Percentiles rank a stretch among this genome's conserved stretches.
Conservation (phyloP, 2,113 vertebrate species). For the Sorex araneus region DNA sequence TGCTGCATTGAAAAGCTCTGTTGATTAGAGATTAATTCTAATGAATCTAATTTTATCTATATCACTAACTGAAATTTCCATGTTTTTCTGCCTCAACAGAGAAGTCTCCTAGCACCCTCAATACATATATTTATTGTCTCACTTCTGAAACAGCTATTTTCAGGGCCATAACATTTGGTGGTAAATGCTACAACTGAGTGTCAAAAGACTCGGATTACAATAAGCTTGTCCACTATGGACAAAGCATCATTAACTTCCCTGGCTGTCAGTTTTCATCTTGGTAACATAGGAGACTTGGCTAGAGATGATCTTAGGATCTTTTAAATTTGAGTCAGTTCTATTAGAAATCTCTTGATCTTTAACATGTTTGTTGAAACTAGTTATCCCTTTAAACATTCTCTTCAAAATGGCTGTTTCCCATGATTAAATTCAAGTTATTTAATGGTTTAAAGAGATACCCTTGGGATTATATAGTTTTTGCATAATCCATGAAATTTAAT, state of each 20-base stretch:
- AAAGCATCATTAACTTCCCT: slow-evolving; percentile 19
- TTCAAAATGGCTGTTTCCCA: background rate
- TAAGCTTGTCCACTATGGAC: background rate
- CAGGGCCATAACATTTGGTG: background rate
- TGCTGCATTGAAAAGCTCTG: slow-evolving; percentile 20
- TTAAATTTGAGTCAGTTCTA: slow-evolving; percentile 6
- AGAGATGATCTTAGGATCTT: slow-evolving; percentile 10
- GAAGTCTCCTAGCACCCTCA: background rate
- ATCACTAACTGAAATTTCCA: background rate
- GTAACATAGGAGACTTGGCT: slow-evolving; percentile 12
- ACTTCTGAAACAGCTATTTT: background rate
- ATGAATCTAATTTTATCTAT: slow-evolving; percentile 54
- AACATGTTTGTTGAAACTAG: background rate
- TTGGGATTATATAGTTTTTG: slow-evolving; percentile 40
- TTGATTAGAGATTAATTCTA: slow-evolving; percentile 46
- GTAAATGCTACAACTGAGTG: background rate
- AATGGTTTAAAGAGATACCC: background rate
- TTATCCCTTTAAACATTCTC: slow-evolving; percentile 40
- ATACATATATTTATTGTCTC: background rate
- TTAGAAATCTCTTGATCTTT: slow-evolving; percentile 30
- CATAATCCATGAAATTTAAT: slow-evolving; percentile 56
- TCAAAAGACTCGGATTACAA: background rate
- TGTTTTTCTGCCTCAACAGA: background rate
- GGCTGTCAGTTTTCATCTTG: background rate
- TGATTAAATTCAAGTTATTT: slow-evolving; percentile 12